These are phyloP conservation scores for Ceyx margarethae DNA, from an alignment of 2,113 vertebrate genomes.

Conservation along the genomic window DNA sequence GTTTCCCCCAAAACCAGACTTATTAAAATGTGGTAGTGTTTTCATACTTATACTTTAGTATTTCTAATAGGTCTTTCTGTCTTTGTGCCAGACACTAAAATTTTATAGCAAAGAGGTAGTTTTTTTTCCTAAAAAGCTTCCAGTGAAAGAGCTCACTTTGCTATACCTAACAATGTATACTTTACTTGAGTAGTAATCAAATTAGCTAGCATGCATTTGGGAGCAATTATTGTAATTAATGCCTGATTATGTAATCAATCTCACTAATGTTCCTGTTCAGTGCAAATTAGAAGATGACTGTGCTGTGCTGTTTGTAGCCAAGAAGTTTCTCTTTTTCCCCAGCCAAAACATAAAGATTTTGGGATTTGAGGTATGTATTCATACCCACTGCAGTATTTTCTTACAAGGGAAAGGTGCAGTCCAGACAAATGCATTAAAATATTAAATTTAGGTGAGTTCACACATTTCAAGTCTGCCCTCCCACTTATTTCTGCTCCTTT, in stretches of 20 bases:
- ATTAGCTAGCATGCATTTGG: neutral
- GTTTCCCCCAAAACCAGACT: neutral
- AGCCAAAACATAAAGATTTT: neutral
- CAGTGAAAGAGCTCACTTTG: neutral
- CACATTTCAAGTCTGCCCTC: neutral
- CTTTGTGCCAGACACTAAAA: slow-evolving; percentile 14
- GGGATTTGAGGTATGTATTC: neutral
- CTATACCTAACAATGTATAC: neutral
- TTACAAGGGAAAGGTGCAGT: neutral
- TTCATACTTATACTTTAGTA: neutral
- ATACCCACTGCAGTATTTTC: neutral
- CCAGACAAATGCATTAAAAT: neutral
- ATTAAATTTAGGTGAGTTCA: neutral
- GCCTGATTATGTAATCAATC: neutral
- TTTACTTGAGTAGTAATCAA: slow-evolving; percentile 22
- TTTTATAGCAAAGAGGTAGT: neutral
- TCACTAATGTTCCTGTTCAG: neutral
- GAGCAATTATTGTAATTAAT: neutral
- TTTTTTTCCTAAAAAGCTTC: neutral
- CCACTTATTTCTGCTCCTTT: neutral
- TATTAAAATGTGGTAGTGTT: slow-evolving; percentile 2
- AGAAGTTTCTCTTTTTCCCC: neutral
- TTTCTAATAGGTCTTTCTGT: neutral
- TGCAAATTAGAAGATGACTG: neutral
- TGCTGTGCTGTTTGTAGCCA: neutral